Base-by-base conservation (phyloP, 2,888 invertebrate genomes). In the Netelia virgata region DNA sequence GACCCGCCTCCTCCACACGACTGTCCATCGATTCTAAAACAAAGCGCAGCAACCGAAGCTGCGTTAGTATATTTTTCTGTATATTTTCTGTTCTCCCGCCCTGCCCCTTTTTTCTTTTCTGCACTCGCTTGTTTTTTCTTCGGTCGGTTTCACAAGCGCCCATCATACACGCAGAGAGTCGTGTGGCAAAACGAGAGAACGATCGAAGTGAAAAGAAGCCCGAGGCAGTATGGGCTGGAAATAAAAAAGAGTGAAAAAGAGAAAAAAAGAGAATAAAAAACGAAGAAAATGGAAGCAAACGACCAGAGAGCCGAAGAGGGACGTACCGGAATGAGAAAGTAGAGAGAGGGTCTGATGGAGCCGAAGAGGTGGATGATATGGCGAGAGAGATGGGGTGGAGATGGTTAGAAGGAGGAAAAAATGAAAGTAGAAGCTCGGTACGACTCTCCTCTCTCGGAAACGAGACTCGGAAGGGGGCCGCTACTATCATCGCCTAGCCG, bases 401-500 rank as follows among this genome's bases (percentile, higher is more conserved):
- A 63, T 50, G 68, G 61, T 77, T 77, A 69, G 28, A 41, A 53
- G 64, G 18, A 55, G 14, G 63, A 16, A 73, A 36, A 18, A 61
- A 55, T 53, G 50, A 64, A 16, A 53, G 41, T 36, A 63, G 16
- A 28, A 18, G 64, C 55, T 55, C 63, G 70, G 75, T 76, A 82
- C 28, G 82, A 68, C 72, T 79, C 55, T 41, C 53, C 53, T 53
- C 53, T 63, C 75, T 66, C 79, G 82, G 79, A 72, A 85, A 85
- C 82, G 82, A 79, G 85, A 82, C 82, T 82, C 82, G 75, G 79
- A 84, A 82, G 82, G 81, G 63, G 69, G 81, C 73, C 63, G 53
- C 66, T n/a, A 57, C 77, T 66, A 61, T 61, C 70, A 73, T 68
- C 68, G 28, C 55, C 72, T 72, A 41, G 70, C 50, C 66, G 63